Base-by-base conservation (phyloP, 2,888 invertebrate genomes). In the Eurytoma adleriae region DNA sequence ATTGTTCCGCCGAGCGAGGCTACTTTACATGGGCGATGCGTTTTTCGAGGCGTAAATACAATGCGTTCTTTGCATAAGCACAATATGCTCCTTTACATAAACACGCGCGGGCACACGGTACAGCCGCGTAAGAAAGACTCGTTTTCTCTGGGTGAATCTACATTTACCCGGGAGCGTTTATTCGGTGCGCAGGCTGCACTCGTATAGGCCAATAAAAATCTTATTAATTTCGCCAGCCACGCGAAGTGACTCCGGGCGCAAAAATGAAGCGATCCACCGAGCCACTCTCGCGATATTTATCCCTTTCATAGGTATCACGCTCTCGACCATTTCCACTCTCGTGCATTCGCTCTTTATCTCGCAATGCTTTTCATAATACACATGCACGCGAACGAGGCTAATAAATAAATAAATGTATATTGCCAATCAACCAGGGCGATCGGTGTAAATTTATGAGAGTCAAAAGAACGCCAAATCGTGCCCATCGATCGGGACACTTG, bases 41-140 rank as follows among this genome's bases (percentile, higher is more conserved):
- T 81, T 81, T 80, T 72, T 70, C 78, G 77, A 64, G 30, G 68
- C 70, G 66, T 70, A 76, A 76, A 76, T 77, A 77, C 84, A 82
- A 79, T 83, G 73, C 76, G 52, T 52, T 79, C 81, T 84, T 85
- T 83, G 83, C 85, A 85, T 84, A 83, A 83, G 79, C 82, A 84
- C 84, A 85, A 84, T 84, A 40, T 67, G 54, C 71, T 71, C 57
- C 74, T 81, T 81, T 78, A 70, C 81, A 70, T 81, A 81, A 72
- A 79, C 67, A 76, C 78, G 50, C 40, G 52, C 52, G 62, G 18
- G 13, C 13, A 54, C 40, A 40, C 40, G 2, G 56, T 27, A 56
- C 56, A 10, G 50, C 24, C 24, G 61, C 50, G 12, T 16, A 61
- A 48, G 30, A 67, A 75, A 71, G 50, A 56, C 54, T 78, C 78